A percentile compares a stretch with the other conserved stretches of the same genome.
Conservation (phyloP, 1,140 invertebrate genomes). For the Sinella curviseta region DNA sequence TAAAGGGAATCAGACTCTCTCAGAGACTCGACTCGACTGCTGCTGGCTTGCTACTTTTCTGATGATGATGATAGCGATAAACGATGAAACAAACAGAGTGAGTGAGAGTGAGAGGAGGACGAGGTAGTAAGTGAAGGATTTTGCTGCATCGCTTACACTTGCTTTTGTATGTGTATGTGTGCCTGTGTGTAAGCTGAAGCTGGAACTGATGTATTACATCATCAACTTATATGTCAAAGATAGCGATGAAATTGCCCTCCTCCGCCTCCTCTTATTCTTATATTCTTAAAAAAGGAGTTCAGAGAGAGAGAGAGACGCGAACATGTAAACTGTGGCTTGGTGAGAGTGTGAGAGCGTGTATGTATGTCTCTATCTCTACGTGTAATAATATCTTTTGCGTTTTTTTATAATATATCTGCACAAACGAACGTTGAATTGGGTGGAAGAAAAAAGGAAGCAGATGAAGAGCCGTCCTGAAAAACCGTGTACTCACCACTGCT, state of each 20-base stretch:
- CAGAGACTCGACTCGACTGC: no score
- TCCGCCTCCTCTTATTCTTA: slow-evolving; percentile 1
- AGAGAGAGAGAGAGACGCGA: neutral
- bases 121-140: no score
- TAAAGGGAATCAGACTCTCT: slow-evolving; percentile 7
- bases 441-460: neutral
- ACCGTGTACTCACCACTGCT: no score
- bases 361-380: no score
- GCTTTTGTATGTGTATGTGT: slow-evolving; percentile 3
- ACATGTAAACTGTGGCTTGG: no score
- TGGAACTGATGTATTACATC: slow-evolving; percentile 14
- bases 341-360: no score
- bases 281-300: neutral
- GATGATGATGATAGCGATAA: slow-evolving; percentile 10
- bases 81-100: neutral
- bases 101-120: no score
- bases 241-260: slow-evolving; percentile 13
- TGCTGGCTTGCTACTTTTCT: neutral
- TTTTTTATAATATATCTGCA: no score
- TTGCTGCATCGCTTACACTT: slow-evolving; percentile 6
- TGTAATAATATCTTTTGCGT: no score
- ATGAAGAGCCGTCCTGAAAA: neutral
- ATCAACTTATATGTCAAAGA: slow-evolving; percentile 10
- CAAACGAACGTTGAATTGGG: no score
- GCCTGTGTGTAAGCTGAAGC: no score